Percentiles rank a stretch among this genome's conserved stretches.
phyloP scores from a whole-genome alignment of 2,797 vertebrate species.

The Notolepis coatsorum region DNA sequence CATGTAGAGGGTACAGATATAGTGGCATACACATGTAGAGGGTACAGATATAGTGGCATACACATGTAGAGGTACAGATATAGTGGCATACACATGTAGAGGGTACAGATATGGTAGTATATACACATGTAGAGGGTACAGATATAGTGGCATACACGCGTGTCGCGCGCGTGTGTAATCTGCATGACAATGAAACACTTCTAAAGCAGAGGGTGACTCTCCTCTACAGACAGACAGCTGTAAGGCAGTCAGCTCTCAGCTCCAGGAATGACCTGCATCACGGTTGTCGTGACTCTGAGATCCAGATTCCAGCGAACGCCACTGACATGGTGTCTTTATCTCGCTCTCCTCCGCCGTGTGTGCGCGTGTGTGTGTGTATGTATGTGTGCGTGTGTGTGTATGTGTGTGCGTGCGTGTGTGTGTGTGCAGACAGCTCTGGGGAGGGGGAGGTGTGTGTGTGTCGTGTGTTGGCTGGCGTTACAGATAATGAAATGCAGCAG shows the following conservation, averaged over 20 bases:
- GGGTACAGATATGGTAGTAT: no score
- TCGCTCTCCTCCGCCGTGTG: slow-evolving; percentile 60
- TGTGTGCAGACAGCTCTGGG: slow-evolving; percentile 75
- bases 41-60: no score
- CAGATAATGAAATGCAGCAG: slow-evolving; percentile 85
- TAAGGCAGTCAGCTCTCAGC: slow-evolving; percentile 34
- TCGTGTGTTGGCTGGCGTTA: slow-evolving; percentile 79
- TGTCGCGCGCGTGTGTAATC: no score
- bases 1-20: no score
- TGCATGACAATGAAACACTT: no score
- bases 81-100: no score
- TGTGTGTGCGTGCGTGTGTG: neutral
- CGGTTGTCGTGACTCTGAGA: slow-evolving; percentile 62
- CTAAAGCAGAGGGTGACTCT: neutral
- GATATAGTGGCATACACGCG: no score
- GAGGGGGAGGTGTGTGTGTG: slow-evolving; percentile 72
- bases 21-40: no score
- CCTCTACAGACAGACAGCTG: neutral
- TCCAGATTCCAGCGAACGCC: slow-evolving; percentile 68
- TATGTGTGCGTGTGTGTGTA: neutral
- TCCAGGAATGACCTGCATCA: slow-evolving; percentile 68
- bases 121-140: no score
- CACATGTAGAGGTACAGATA: no score
- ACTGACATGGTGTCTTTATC: slow-evolving; percentile 79
- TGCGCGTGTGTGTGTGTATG: slow-evolving; percentile 27